These are phyloP conservation scores for Australoheros facetus DNA, from an alignment of 2,797 vertebrate species.

Conservation along the genomic window DNA sequence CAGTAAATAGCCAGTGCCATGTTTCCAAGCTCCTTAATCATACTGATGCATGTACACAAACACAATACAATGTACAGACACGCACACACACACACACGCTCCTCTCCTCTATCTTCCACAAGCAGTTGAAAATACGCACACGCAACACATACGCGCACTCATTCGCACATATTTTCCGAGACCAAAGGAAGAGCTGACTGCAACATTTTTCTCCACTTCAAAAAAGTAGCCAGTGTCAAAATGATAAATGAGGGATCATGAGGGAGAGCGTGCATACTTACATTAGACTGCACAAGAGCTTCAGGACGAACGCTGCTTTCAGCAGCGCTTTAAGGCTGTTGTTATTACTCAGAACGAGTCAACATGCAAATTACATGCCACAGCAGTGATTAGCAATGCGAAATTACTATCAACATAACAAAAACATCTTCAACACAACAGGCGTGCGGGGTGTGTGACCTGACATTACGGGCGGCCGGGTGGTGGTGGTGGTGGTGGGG, in stretches of 20 bases:
- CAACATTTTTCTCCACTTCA: constrained; percentile 85
- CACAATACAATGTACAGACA: constrained; percentile 35
- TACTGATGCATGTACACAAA: constrained; percentile 65
- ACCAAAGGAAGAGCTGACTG: constrained; percentile 83
- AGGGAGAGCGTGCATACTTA: constrained; percentile 76
- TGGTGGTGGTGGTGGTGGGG: constrained; percentile 10
- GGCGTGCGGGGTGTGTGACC: constrained; percentile 49
- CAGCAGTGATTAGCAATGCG: constrained; percentile 64
- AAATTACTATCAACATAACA: constrained; percentile 62
- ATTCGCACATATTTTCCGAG: constrained; percentile 67
- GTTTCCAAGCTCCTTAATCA: constrained; percentile 76
- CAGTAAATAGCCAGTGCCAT: constrained; percentile 71
- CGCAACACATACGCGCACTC: constrained; percentile 45
- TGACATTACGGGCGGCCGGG: constrained; percentile 56
- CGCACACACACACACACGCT: constrained; percentile 28
- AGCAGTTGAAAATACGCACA: constrained; percentile 32
- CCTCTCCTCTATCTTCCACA: constrained; percentile 51
- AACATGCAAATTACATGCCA: constrained; percentile 60
- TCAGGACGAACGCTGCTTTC: constrained; percentile 29
- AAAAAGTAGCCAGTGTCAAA: constrained; percentile 84
- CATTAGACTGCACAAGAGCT: constrained; percentile 74
- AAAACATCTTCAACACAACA: constrained; percentile 52
- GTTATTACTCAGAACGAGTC: constrained; percentile 37
- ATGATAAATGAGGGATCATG: constrained; percentile 83
- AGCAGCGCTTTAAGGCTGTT: constrained; percentile 16